Base-by-base conservation (phyloP, 1,140 invertebrate genomes). In the Phocides pigmalion region DNA sequence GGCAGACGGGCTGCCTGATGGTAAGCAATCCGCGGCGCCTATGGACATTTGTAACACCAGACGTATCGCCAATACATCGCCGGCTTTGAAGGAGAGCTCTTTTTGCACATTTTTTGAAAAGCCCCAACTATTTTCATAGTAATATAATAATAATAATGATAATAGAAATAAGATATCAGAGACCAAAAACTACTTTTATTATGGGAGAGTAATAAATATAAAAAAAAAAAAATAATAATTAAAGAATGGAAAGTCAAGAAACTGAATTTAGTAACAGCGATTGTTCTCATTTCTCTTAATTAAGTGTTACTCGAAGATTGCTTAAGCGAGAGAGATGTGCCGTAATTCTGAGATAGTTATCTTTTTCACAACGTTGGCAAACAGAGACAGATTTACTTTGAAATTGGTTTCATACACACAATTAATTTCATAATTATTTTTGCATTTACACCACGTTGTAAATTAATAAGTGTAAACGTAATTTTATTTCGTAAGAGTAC, bases 351-450 rank as follows among this genome's bases (percentile, higher is more conserved):
- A 61, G 74, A 76, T 76, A 68, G 69, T 66, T 69, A 76, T 79
- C 71, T 62, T 71, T 65, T 79, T 79, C 76, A 70, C 70, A 81
- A 79, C 72, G 49, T 62, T 58, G 68, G 66, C 71, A 74, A 78
- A 80, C 71, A 71, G 63, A 62, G 51, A 66, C 53, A 54, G 44
- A 25, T 61, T 59, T 59, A 59, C 54, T 59, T 59, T 49, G 44
- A 25, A 61, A 61, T 61, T 61, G 32, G 44, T 61, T 49, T 61
- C 28, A 61, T 49, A 61, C 28, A 39, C 17, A 49, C 28, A 59
- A 35, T 46, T 61, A 35, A 35, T 61, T 61, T 37, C 44, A 49
- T 37, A 37, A 61, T 16, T 8, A n/a, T n/a, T 49, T 49, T 59
- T 61, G 8, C 19, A 22, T 59, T 35, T 17, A n/a, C 25, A 53